These are phyloP conservation scores for Lytechinus pictus DNA, from an alignment of 35 echinoderm and acorn worm genomes.

Conservation along the genomic window DNA sequence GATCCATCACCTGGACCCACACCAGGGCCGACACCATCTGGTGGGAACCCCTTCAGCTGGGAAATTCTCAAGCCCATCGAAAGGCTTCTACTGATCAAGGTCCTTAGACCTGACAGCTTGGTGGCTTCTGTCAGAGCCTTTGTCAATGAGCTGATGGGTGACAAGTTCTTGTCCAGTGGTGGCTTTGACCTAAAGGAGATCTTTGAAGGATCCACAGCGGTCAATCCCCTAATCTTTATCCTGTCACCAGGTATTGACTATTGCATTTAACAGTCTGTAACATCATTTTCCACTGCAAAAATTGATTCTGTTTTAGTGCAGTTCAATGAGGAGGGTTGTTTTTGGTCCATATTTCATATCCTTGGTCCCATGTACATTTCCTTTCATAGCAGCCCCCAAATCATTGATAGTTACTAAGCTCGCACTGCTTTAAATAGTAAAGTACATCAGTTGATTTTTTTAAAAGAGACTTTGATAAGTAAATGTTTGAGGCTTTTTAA, in stretches of 20 bases:
- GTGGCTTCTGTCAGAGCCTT: slow-evolving; percentile 74
- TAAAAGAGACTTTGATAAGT: too few species aligned
- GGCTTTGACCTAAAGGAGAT: slow-evolving; percentile 94
- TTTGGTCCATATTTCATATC: not conserved
- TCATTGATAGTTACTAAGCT: too few species aligned
- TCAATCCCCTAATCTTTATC: slow-evolving; percentile 93
- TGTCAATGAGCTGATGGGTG: slow-evolving; percentile 91
- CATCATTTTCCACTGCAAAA: too few species aligned
- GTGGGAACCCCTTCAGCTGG: slow-evolving; percentile 91
- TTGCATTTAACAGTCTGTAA: not conserved
- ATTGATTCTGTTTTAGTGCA: too few species aligned
- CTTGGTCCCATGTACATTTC: too few species aligned
- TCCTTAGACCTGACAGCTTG: slow-evolving; percentile 80
- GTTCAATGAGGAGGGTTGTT: too few species aligned
- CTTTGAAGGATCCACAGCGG: slow-evolving; percentile 95
- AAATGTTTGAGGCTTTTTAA: too few species aligned
- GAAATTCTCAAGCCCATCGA: slow-evolving; percentile 81
- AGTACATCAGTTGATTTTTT: too few species aligned
- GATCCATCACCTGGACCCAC: not conserved
- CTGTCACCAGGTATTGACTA: slow-evolving; percentile 77
- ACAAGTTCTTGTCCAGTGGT: slow-evolving; percentile 81
- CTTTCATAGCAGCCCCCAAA: too few species aligned
- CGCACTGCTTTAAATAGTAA: too few species aligned
- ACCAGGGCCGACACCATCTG: slow-evolving; percentile 44
- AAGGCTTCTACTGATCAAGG: slow-evolving; percentile 77